Evolutionary conservation across 2,888 invertebrate genomes (phyloP).

Genomic region (Incurvaria masculella): DNA sequence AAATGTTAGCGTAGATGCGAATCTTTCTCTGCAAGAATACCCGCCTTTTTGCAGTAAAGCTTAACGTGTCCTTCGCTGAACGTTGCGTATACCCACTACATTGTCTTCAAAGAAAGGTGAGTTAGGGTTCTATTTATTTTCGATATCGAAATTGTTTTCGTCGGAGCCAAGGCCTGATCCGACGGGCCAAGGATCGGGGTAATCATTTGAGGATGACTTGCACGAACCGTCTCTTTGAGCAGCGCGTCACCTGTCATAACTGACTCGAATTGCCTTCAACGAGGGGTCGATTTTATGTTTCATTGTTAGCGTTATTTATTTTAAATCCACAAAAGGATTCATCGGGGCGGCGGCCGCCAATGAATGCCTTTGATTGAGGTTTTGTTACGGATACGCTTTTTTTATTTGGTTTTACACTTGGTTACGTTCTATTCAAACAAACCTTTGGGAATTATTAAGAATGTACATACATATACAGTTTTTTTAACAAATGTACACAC

Average conservation of each 20-base stretch:
- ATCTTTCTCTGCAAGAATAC: too few relatives aligned
- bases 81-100: too few relatives aligned
- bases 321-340: not conserved
- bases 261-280: constrained; percentile 10
- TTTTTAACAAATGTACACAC: too few relatives aligned
- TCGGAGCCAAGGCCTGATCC: constrained; percentile 23
- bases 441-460: too few relatives aligned
- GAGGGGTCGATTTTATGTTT: not conserved
- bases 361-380: not conserved
- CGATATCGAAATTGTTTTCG: not conserved
- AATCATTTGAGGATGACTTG: constrained; percentile 45
- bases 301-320: not conserved
- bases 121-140: not conserved
- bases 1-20: too few relatives aligned
- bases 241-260: constrained; percentile 44
- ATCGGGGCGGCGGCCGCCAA: not conserved
- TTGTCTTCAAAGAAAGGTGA: too few relatives aligned
- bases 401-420: not conserved
- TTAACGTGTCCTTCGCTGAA: too few relatives aligned
- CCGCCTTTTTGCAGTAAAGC: too few relatives aligned
- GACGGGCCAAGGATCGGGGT: constrained; percentile 29
- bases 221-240: constrained; percentile 33
- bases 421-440: not conserved
- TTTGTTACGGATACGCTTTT: not conserved
- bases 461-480: too few relatives aligned